phyloP scores from a whole-genome alignment of 2,113 vertebrate genomes.

The Pica pica region DNA sequence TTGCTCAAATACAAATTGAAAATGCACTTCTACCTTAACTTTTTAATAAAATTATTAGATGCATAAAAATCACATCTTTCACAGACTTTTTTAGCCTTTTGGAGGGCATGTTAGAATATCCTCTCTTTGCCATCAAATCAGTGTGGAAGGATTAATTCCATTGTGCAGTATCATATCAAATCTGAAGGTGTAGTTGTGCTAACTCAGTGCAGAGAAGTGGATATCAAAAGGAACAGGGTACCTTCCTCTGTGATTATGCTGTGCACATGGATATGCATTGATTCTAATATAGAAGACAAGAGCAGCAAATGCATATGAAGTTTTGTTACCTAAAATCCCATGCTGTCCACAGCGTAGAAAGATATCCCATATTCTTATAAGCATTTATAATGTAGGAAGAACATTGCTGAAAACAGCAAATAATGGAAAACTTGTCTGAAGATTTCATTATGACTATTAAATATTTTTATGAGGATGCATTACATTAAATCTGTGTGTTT shows the following conservation, averaged over 20 bases:
- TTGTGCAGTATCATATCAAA: background rate
- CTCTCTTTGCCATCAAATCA: background rate
- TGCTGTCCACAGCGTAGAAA: background rate
- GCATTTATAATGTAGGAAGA: background rate
- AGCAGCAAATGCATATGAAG: background rate
- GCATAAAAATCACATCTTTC: background rate
- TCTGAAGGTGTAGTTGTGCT: background rate
- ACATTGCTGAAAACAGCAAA: background rate
- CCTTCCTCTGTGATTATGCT: background rate
- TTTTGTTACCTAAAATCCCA: background rate
- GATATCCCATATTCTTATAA: background rate
- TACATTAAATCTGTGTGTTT: background rate
- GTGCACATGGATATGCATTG: background rate
- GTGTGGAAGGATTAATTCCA: background rate
- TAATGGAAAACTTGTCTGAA: background rate
- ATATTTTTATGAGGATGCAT: background rate
- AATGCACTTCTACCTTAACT: background rate
- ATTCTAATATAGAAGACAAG: background rate
- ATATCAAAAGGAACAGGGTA: background rate
- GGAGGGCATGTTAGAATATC: fast-evolving
- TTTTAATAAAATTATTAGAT: background rate
- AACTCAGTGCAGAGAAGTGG: background rate
- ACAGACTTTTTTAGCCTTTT: background rate
- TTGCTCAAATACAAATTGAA: background rate
- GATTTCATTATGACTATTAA: background rate